Evolutionary conservation across 2,113 vertebrate species (phyloP).

Genomic region (Tichodroma muraria): DNA sequence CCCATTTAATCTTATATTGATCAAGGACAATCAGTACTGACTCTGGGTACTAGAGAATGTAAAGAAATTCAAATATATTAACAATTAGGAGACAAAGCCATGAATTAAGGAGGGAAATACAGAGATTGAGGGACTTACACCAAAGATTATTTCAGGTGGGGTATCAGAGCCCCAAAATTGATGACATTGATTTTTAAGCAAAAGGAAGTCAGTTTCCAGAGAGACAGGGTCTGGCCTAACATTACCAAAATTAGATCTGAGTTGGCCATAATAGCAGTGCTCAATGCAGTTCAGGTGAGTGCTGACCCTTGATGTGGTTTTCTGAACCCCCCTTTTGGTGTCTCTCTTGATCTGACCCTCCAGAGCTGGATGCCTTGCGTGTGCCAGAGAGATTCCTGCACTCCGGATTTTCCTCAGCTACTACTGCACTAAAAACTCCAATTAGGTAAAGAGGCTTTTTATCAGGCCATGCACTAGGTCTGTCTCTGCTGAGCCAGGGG

Average conservation of each 20-base stretch:
- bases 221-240: not conserved
- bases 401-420: not conserved
- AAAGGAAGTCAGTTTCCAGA: not conserved
- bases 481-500: not conserved
- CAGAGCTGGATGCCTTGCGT: fast-evolving
- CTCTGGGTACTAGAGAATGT: not conserved
- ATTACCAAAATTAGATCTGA: not conserved
- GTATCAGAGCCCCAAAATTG: not conserved
- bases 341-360: not conserved
- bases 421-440: not conserved
- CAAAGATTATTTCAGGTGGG: not conserved
- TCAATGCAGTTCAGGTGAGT: fast-evolving
- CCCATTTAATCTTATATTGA: not conserved
- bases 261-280: not conserved
- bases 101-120: not conserved
- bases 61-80: not conserved
- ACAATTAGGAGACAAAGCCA: not conserved
- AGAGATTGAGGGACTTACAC: not conserved
- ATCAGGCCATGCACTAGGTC: not conserved
- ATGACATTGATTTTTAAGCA: not conserved
- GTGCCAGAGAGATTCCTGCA: not conserved
- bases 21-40: not conserved
- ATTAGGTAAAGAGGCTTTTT: not conserved
- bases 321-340: not conserved
- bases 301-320: not conserved